Conservation (phyloP, 2,797 vertebrate species). For the Acanthornis magna region DNA sequence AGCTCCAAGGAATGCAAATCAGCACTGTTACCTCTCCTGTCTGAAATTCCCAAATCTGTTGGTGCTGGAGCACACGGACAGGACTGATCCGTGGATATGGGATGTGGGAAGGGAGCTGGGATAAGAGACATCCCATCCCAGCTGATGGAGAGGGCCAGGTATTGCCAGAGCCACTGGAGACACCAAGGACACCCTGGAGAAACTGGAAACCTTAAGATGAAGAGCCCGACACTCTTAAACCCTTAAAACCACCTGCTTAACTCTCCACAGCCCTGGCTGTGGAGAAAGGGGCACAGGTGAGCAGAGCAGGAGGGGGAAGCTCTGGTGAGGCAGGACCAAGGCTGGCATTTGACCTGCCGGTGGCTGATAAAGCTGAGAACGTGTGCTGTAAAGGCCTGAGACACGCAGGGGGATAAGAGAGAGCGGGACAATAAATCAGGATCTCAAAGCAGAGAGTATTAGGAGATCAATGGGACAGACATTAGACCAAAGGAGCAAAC, state of each 20-base stretch:
- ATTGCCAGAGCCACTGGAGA: not conserved
- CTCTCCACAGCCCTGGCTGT: not conserved
- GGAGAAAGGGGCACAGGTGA: not conserved
- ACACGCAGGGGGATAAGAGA: slow-evolving; percentile 25
- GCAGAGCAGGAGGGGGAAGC: not conserved
- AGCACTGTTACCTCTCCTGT: not conserved
- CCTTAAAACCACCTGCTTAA: not conserved
- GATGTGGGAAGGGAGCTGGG: not conserved
- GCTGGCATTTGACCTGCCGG: not conserved
- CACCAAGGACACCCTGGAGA: not conserved
- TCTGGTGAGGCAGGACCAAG: not conserved
- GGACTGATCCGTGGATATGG: not conserved
- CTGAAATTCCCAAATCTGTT: not conserved
- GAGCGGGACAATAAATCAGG: slow-evolving; percentile 39
- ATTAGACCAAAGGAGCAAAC: slow-evolving; percentile 40
- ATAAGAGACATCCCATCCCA: not conserved
- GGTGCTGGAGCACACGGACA: fast-evolving
- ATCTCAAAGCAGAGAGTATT: slow-evolving; percentile 38
- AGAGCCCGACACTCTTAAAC: not conserved
- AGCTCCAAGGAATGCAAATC: not conserved
- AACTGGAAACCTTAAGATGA: not conserved
- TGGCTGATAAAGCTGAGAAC: not conserved
- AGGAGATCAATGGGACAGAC: slow-evolving; percentile 59
- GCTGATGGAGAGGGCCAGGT: not conserved
- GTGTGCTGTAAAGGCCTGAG: not conserved